Percentiles rank a stretch among this genome's conserved stretches.
Evolutionary conservation across 2,113 vertebrate genomes (phyloP).

Genomic region (Campylorhamphus procurvoides): DNA sequence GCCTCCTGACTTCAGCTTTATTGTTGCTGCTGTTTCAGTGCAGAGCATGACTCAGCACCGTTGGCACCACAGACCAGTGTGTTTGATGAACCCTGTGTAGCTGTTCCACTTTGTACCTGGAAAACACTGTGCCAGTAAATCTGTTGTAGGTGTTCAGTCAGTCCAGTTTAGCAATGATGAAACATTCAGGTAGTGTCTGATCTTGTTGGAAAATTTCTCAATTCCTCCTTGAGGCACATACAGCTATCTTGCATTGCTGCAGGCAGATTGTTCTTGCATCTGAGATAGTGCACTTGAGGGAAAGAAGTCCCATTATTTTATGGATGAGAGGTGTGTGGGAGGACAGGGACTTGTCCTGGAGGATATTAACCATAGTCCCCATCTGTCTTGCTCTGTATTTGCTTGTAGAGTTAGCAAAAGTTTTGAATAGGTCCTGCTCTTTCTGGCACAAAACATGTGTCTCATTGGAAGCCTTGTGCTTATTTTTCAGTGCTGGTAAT

Average conservation of each 20-base stretch:
- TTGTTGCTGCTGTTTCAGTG: neutral
- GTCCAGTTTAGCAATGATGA: neutral
- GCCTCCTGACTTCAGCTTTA: neutral
- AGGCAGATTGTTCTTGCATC: neutral
- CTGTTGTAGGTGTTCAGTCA: neutral
- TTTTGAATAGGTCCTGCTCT: neutral
- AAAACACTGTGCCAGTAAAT: neutral
- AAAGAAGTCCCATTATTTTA: neutral
- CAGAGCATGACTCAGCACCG: neutral
- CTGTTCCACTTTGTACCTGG: neutral
- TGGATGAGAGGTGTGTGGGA: neutral
- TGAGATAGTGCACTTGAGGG: neutral
- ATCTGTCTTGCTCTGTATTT: neutral
- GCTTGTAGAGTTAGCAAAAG: neutral
- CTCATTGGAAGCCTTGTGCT: neutral
- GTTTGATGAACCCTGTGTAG: neutral
- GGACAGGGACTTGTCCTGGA: neutral
- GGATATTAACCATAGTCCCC: rapidly evolving
- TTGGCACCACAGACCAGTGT: neutral
- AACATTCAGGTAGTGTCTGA: neutral
- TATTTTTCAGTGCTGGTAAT: neutral
- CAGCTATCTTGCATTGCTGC: neutral
- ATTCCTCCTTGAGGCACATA: neutral
- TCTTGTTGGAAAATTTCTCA: neutral
- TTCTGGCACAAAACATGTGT: neutral